Conservation (phyloP, 2,797 vertebrate species). For the Glossophaga mutica region DNA sequence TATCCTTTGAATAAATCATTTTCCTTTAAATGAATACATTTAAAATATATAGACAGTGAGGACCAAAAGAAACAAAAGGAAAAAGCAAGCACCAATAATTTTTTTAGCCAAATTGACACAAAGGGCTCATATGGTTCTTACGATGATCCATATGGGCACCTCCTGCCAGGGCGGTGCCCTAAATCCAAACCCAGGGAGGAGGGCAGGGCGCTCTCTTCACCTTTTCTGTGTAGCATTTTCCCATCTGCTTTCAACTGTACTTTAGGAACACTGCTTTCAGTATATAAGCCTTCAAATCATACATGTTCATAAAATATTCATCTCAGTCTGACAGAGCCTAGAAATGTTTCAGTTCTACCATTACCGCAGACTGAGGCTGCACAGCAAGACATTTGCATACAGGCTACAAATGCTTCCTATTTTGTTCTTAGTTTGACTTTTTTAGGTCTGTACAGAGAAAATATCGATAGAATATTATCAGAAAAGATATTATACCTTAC, state of each 20-base stretch:
- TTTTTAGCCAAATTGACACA: neutral
- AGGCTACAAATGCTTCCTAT: neutral
- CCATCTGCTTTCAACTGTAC: neutral
- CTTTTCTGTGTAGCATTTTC: neutral
- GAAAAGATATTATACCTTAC: neutral
- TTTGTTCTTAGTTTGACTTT: neutral
- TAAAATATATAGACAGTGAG: neutral
- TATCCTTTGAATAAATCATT: neutral
- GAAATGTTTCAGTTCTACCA: neutral
- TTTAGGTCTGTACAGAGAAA: neutral
- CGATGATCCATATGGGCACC: neutral
- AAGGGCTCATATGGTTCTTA: neutral
- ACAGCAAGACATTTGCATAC: neutral
- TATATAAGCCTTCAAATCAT: conserved; percentile 39
- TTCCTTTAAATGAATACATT: neutral
- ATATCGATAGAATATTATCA: neutral
- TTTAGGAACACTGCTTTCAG: conserved; percentile 10
- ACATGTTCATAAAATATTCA: conserved; percentile 55
- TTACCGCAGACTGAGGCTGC: neutral
- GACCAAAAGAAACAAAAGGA: neutral
- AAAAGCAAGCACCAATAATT: neutral
- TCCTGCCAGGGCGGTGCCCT: neutral
- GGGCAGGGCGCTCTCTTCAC: neutral
- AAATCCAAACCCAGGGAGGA: neutral
- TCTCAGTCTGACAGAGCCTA: conserved; percentile 25